Base-by-base conservation (phyloP, 2,888 invertebrate species). In the Heteropelma amictum region DNA sequence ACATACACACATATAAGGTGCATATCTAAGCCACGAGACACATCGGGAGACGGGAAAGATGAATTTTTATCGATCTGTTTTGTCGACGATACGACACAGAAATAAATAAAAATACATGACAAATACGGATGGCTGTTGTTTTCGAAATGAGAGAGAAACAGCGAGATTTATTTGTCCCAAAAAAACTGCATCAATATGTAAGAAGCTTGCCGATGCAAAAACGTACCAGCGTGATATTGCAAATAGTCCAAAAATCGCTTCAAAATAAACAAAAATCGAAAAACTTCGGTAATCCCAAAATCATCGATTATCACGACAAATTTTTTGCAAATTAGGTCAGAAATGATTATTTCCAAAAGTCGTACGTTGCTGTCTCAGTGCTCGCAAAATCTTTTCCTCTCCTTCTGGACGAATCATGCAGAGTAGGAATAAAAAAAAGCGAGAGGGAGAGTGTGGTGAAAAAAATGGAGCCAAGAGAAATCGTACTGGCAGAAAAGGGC, bases 41-140 rank as follows among this genome's bases (percentile, higher is more conserved):
- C n/a, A n/a, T n/a, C n/a, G 64, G 45, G 49, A 68, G 53, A 63
- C 73, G 71, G 79, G 71, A 68, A 74, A 10, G 78, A 82, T 82
- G 84, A 84, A 86, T 86, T 85, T 86, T 83, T 85, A 87, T 87
- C 82, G 86, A 86, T 87, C 85, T 84, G 84, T 84, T 84, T 83
- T 82, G 79, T 81, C 76, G 78, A 51, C 65, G 30, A 21, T 14
- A 33, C 14, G 47, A 51, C 21, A 17, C n/a, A n/a, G n/a, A n/a
- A n/a, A n/a, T 17, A 56, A 58, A 63, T 40, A 63, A 30, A 54
- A 17, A 7, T 12, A 51, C 53, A 3, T 35, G n/a, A 17, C n/a
- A n/a, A n/a, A n/a, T n/a, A n/a, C n/a, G n/a, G n/a, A n/a, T n/a
- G 12, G 28, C 17, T 12, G 80, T 75, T 77, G 77, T 78, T 17